Conservation (phyloP, 2,888 invertebrate genomes). For the Cryptocephalus primarius region DNA sequence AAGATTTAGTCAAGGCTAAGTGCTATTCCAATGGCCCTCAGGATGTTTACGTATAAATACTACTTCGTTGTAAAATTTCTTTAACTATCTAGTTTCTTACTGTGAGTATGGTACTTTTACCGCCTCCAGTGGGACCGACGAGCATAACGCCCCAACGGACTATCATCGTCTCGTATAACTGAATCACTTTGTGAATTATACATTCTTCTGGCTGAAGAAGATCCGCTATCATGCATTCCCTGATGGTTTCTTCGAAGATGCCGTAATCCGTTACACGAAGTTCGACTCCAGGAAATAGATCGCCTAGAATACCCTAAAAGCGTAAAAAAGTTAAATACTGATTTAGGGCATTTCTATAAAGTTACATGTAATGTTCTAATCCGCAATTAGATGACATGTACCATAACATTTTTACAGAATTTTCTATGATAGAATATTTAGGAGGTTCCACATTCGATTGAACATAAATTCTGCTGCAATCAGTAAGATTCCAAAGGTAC, state of each 20-base stretch:
- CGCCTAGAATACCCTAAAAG: constrained; percentile 67
- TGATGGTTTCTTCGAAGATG: constrained; percentile 55
- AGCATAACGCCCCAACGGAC: constrained; percentile 89
- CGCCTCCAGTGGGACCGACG: constrained; percentile 82
- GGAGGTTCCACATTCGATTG: no score
- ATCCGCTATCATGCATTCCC: constrained; percentile 40
- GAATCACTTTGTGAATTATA: constrained; percentile 67
- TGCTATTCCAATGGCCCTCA: not conserved
- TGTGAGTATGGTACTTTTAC: constrained; percentile 66
- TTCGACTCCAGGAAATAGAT: constrained; percentile 75
- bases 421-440: no score
- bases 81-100: constrained; percentile 38
- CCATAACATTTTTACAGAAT: no score
- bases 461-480: no score
- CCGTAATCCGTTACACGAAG: constrained; percentile 74
- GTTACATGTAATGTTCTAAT: no score
- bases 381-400: no score
- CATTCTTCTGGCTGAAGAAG: constrained; percentile 56
- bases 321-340: no score
- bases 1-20: constrained; percentile 6
- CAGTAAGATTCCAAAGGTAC: no score
- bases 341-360: no score
- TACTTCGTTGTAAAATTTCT: not conserved
- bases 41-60: not conserved
- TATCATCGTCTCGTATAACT: constrained; percentile 82